Percentiles rank a stretch among this genome's conserved stretches.
Evolutionary conservation across 2,113 vertebrate species (phyloP).

Genomic region (Myiopsitta monachus): DNA sequence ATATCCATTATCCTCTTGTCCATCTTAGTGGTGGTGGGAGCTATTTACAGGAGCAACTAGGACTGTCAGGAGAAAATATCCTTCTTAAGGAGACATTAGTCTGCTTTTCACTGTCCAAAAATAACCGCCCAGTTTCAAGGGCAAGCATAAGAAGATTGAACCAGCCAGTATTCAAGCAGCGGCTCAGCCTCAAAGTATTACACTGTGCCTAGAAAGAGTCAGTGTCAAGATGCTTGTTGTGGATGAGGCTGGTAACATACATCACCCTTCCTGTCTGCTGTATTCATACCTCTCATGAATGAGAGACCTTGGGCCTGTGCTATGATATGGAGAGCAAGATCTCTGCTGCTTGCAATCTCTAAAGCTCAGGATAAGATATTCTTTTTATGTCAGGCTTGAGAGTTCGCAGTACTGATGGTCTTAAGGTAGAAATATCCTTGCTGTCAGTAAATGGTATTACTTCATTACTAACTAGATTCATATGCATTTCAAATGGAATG

Average conservation of each 20-base stretch:
- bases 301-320: neutral
- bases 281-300: neutral
- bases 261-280: neutral
- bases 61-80: neutral
- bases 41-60: slow-evolving; percentile 4
- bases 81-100: neutral
- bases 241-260: neutral
- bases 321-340: neutral
- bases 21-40: neutral
- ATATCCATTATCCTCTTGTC: neutral
- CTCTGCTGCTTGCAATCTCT: neutral
- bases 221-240: neutral
- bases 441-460: neutral
- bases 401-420: neutral
- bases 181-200: neutral
- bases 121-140: neutral
- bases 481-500: neutral
- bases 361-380: neutral
- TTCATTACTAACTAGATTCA: neutral
- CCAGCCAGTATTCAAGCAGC: neutral
- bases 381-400: neutral
- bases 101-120: neutral
- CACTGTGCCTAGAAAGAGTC: neutral
- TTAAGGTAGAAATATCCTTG: neutral
- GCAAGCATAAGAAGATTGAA: neutral